A percentile compares a stretch with the other conserved stretches of the same genome.
Conservation (phyloP, 2,797 vertebrate species). For the Megaceryle alcyon region DNA sequence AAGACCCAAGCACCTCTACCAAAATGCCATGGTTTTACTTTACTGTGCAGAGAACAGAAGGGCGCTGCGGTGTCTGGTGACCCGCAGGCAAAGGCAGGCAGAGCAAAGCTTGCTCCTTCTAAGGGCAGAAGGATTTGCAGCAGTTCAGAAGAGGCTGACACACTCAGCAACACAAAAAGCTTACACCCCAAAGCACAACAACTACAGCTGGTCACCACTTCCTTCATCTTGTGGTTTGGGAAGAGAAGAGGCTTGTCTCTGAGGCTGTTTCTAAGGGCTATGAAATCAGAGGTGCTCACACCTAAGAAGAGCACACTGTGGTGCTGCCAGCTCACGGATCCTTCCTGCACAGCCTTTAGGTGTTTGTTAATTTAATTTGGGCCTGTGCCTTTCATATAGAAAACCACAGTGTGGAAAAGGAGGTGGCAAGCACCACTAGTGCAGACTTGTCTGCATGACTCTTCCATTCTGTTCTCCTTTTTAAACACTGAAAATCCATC, state of each 20-base stretch:
- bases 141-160: neutral
- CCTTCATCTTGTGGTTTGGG: neutral
- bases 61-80: fast-evolving
- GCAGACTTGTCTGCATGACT: neutral
- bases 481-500: neutral
- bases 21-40: fast-evolving
- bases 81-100: fast-evolving
- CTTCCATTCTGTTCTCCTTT: neutral
- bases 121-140: neutral
- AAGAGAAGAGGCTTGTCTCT: neutral
- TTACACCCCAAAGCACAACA: neutral
- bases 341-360: neutral
- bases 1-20: neutral
- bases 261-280: neutral
- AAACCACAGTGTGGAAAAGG: neutral
- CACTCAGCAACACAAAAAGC: fast-evolving
- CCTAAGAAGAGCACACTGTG: neutral
- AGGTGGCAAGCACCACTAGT: neutral
- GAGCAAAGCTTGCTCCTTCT: neutral
- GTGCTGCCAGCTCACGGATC: neutral
- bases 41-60: fast-evolving
- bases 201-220: fast-evolving
- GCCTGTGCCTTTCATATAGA: neutral
- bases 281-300: fast-evolving
- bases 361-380: neutral